Evolutionary conservation across 2,797 vertebrate genomes (phyloP).

Genomic region (Fratercula arctica): DNA sequence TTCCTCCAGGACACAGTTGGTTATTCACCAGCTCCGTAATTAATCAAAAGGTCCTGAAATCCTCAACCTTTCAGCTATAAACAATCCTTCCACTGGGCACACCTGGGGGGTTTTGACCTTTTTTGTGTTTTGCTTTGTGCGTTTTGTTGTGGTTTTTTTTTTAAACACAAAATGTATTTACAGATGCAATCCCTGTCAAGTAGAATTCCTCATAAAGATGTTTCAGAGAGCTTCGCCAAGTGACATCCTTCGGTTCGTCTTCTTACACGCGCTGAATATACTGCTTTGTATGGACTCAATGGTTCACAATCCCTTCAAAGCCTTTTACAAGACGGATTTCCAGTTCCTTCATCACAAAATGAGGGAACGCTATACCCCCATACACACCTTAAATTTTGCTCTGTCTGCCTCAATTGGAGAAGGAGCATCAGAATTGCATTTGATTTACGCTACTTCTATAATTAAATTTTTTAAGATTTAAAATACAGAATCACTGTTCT

Average conservation of each 20-base stretch:
- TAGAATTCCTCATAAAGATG: background rate
- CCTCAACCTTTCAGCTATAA: conserved; percentile 1
- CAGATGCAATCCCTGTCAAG: background rate
- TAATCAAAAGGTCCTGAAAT: conserved; percentile 1
- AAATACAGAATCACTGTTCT: background rate
- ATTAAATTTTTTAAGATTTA: background rate
- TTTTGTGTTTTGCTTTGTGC: background rate
- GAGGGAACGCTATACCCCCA: background rate
- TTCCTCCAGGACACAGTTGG: conserved; percentile 41
- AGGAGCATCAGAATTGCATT: background rate
- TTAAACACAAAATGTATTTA: background rate
- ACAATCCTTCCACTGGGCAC: background rate
- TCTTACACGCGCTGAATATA: background rate
- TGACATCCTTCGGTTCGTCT: background rate
- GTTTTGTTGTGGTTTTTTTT: background rate
- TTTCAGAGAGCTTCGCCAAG: background rate
- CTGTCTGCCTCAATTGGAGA: background rate
- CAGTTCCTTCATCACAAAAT: background rate
- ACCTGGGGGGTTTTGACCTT: background rate
- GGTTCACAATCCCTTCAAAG: background rate
- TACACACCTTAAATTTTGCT: background rate
- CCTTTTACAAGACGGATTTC: background rate
- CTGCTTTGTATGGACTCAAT: background rate
- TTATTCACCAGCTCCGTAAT: background rate
- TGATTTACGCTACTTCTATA: background rate